Percentiles rank a stretch among this genome's conserved stretches.
These are phyloP conservation scores for Aix galericulata DNA, from an alignment of 2,113 vertebrate species.

Conservation along the genomic window DNA sequence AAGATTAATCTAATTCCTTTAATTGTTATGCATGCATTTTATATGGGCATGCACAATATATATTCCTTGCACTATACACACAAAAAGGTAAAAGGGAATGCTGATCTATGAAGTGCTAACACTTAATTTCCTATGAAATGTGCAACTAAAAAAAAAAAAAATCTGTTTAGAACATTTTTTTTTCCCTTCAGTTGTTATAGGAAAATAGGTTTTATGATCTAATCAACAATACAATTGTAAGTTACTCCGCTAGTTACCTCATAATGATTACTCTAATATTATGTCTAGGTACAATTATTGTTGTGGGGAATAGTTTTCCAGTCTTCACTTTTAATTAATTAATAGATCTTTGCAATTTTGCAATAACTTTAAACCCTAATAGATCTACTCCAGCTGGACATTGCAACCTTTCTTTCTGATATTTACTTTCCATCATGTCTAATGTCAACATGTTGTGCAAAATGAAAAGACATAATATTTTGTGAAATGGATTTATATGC, in stretches of 20 bases:
- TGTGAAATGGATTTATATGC: neutral
- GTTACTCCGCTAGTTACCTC: neutral
- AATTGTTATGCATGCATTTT: neutral
- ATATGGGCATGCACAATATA: neutral
- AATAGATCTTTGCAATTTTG: neutral
- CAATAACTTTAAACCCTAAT: neutral
- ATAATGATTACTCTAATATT: neutral
- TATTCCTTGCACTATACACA: neutral
- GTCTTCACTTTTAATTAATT: conserved; percentile 31
- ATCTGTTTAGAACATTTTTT: neutral
- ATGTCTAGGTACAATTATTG: neutral
- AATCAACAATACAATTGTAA: neutral
- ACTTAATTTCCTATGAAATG: neutral
- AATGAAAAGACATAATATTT: neutral
- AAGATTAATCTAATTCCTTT: neutral
- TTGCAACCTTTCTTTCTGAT: neutral
- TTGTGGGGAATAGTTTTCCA: neutral
- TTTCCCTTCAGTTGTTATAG: neutral
- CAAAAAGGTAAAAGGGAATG: neutral
- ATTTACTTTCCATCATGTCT: conserved; percentile 5
- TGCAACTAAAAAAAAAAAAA: neutral
- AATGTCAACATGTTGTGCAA: neutral
- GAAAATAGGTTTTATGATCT: neutral
- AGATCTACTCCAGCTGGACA: neutral
- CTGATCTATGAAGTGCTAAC: neutral